Percentiles rank a stretch among this genome's conserved stretches.
phyloP scores from a whole-genome alignment of 2,797 vertebrate genomes.

The Mormyrops boulengeri region DNA sequence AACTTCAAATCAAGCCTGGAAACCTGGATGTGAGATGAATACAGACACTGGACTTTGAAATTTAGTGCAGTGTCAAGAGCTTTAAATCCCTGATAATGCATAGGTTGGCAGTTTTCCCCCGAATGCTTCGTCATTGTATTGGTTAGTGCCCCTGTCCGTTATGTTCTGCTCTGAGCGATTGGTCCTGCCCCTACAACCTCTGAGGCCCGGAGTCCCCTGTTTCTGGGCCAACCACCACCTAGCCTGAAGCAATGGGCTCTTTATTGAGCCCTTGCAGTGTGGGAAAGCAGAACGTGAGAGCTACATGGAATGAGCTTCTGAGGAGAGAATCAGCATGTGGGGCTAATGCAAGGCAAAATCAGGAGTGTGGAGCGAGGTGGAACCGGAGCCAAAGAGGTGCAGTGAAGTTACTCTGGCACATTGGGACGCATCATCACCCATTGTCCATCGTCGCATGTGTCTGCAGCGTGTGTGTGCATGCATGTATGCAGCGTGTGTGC shows the following conservation, averaged over 20 bases:
- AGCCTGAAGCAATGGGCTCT: background rate
- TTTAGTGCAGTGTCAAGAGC: background rate
- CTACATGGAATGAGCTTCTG: background rate
- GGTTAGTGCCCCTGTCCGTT: background rate
- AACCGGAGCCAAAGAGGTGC: background rate
- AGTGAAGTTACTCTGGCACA: background rate
- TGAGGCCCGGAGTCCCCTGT: background rate
- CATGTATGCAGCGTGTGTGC: background rate
- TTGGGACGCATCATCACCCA: background rate
- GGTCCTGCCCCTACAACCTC: background rate
- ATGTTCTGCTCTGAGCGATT: background rate
- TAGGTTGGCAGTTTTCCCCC: background rate
- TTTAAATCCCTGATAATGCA: background rate
- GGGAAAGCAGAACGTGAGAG: background rate
- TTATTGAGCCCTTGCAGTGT: constrained; percentile 1
- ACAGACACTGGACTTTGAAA: background rate
- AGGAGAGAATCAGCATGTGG: background rate
- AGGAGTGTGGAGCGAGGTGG: background rate
- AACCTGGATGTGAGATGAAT: background rate
- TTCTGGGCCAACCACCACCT: background rate
- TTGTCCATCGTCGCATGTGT: background rate
- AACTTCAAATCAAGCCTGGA: background rate
- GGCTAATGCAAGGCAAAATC: background rate
- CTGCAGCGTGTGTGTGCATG: background rate
- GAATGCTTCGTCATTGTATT: background rate